Evolutionary conservation across 1,140 invertebrate genomes (phyloP).

Genomic region (Papilio polyxenes): DNA sequence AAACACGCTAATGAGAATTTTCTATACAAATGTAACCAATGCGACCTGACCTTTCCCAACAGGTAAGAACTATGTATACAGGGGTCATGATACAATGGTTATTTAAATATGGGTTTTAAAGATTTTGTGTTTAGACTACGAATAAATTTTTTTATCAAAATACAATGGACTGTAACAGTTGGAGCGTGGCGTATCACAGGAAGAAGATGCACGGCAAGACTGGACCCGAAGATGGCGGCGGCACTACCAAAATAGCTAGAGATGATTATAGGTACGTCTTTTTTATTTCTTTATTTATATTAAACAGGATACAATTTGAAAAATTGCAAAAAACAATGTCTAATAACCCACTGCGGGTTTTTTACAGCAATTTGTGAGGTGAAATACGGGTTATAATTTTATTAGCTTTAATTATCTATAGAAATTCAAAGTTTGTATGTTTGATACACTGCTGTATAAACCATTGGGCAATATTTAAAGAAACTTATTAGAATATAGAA

Average conservation of each 20-base stretch:
- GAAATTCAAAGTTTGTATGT: no score
- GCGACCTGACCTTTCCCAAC: slow-evolving; percentile 73
- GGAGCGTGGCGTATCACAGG: slow-evolving; percentile 70
- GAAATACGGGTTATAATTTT: no score
- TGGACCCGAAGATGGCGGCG: slow-evolving; percentile 55
- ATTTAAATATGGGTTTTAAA: no score
- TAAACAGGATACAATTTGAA: no score
- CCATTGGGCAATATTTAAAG: no score
- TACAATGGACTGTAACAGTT: slow-evolving; percentile 47
- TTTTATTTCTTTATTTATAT: background rate
- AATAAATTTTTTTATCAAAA: background rate
- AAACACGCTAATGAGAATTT: slow-evolving; percentile 72
- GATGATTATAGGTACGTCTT: slow-evolving; percentile 65
- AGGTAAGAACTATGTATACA: slow-evolving; percentile 54
- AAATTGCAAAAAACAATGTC: no score
- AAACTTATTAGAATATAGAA: no score
- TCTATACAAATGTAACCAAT: slow-evolving; percentile 72
- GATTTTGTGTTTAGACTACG: background rate
- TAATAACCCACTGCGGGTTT: no score
- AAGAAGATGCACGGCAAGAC: slow-evolving; percentile 69
- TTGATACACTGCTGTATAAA: no score
- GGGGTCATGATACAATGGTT: background rate
- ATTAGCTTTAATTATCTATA: no score
- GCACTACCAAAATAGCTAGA: slow-evolving; percentile 52
- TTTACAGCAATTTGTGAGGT: no score